Conservation (phyloP, 2,797 vertebrate species). For the Podarcis lilfordi region DNA sequence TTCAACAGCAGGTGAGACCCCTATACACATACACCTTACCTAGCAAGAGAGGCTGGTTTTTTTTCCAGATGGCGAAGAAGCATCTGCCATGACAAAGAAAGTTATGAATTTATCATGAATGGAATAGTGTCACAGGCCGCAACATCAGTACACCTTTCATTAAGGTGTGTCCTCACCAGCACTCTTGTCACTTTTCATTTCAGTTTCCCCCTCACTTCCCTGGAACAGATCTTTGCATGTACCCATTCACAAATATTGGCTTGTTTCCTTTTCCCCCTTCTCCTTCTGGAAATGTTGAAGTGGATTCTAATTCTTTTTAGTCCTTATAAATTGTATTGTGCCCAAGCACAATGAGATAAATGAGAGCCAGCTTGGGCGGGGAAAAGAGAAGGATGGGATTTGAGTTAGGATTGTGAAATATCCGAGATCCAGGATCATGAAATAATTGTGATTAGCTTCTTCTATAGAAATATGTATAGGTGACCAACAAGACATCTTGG, state of each 20-base stretch:
- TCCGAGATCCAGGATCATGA: neutral
- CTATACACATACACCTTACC: slow-evolving; percentile 54
- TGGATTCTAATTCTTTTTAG: neutral
- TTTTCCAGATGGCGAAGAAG: neutral
- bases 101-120: slow-evolving; percentile 27
- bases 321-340: neutral
- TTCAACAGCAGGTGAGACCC: slow-evolving; percentile 90
- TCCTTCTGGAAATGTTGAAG: neutral
- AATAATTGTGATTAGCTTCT: neutral
- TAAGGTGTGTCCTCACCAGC: neutral
- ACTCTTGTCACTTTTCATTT: neutral
- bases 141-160: slow-evolving; percentile 37
- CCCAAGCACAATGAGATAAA: neutral
- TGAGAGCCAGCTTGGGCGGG: neutral
- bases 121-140: slow-evolving; percentile 24
- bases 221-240: neutral
- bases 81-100: slow-evolving; percentile 25
- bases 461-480: neutral
- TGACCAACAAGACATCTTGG: neutral
- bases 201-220: neutral
- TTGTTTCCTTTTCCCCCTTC: neutral
- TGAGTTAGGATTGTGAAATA: neutral
- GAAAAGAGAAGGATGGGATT: neutral
- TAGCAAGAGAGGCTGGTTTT: neutral
- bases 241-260: neutral